Evolutionary conservation across 2,888 invertebrate species (phyloP).

Genomic region (Acronicta alni): DNA sequence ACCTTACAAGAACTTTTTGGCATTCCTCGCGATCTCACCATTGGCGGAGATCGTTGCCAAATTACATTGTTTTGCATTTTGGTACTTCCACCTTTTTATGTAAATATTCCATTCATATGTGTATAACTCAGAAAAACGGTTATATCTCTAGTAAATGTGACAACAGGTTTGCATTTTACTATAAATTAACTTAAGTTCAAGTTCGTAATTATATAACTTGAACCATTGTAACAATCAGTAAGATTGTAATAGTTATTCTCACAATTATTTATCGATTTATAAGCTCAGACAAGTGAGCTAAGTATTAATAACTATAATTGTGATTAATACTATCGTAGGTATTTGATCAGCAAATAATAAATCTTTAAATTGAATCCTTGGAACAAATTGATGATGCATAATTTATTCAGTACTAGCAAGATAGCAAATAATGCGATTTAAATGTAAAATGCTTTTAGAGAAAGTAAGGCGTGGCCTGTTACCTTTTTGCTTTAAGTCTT

Average conservation of each 20-base stretch:
- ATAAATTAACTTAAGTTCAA: no score
- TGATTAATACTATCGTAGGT: not conserved
- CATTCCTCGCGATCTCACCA: slow-evolving; percentile 14
- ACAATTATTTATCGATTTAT: no score
- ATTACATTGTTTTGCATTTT: slow-evolving; percentile 14
- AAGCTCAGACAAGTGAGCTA: no score
- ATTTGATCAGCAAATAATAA: not conserved
- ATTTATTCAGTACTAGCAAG: slow-evolving; percentile 11
- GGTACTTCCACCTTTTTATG: slow-evolving; percentile 4
- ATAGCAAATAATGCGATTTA: slow-evolving; percentile 8
- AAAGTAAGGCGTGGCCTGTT: slow-evolving; percentile 24
- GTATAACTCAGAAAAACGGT: no score
- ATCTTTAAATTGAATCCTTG: slow-evolving; percentile 8
- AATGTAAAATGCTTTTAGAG: slow-evolving; percentile 26
- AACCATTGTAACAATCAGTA: no score
- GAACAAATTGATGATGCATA: slow-evolving; percentile 3
- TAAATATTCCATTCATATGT: not conserved
- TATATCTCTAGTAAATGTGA: no score
- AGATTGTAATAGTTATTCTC: no score
- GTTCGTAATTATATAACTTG: no score
- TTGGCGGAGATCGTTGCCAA: slow-evolving; percentile 21
- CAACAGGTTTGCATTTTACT: no score
- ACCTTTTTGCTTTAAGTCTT: not conserved
- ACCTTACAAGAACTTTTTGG: slow-evolving; percentile 23
- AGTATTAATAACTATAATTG: no score